Base-by-base conservation (phyloP, 2,113 vertebrate genomes). In the Gavialis gangeticus region DNA sequence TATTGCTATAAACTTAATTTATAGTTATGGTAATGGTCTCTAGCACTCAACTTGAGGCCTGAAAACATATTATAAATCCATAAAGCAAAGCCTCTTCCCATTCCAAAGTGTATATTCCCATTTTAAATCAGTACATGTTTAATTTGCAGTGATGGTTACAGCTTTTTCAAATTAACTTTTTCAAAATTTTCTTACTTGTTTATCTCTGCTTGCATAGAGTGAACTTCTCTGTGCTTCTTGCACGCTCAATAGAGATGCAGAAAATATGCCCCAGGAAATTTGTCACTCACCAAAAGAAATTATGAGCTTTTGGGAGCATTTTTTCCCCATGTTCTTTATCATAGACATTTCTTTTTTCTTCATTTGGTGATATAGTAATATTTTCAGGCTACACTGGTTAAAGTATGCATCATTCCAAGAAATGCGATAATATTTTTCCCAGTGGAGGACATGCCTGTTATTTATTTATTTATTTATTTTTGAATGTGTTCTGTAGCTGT, bases 1-100 rank as follows among this genome's bases (percentile, higher is more conserved):
- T 86, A 91, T 85, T 94, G 34, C 69, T 85, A 18, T 94, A 92
- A 97, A 95, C 64, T 6, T 85, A 95, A 95, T 94, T 96, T 95
- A 94, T 93, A 79, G 59, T 78, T 95, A 75, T 12, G 37, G 25
- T 94, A 91, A 90, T 79, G 79, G 16, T 84, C 58, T 87, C n/a
- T 85, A 91, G 75, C 75, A 90, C 91, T 86, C 57, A 92, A 54
- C 37, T 84, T 90, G 86, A 90, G 81, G 30, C 56, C 84, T 93
- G 66, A 94, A 93, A 27, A 30, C 25, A 37, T 69, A 57, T 83
- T 79, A 75, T 80, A 89, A 91, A 88, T 90, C 78, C 14, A 85
- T 92, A 82, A 89, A 88, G 57, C 17, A 64, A 56, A 88, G 60
- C 63, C 67, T 30, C 67, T 85, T 87, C 82, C 12, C 27, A 56